Evolutionary conservation across 2,888 invertebrate species (phyloP).

Genomic region (Diogma glabrata): DNA sequence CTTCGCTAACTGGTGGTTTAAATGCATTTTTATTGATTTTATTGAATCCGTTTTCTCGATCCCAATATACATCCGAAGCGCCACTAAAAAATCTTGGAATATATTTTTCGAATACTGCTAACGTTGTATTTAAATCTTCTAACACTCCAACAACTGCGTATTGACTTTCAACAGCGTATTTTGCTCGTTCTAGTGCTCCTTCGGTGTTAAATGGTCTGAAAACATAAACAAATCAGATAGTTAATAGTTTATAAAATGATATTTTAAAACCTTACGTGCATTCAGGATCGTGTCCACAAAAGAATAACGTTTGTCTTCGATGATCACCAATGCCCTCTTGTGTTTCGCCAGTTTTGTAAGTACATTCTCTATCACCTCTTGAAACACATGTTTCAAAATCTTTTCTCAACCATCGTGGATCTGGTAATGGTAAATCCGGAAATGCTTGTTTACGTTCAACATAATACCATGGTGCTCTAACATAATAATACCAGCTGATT

Average conservation of each 20-base stretch:
- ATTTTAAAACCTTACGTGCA: constrained; percentile 58
- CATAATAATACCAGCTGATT: constrained; percentile 89
- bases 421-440: constrained; percentile 77
- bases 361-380: constrained; percentile 72
- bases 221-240: constrained; percentile 4
- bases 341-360: constrained; percentile 71
- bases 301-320: constrained; percentile 74
- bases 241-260: constrained; percentile 18
- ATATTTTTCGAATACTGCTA: constrained; percentile 75
- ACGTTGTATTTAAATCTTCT: constrained; percentile 75
- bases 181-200: constrained; percentile 73
- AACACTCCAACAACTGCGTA: constrained; percentile 83
- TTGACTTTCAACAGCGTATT: constrained; percentile 72
- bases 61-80: constrained; percentile 65
- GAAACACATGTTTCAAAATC: constrained; percentile 81
- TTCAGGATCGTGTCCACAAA: constrained; percentile 79
- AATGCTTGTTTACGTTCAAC: constrained; percentile 83
- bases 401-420: constrained; percentile 80
- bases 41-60: constrained; percentile 66
- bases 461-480: constrained; percentile 85
- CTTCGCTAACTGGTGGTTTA: constrained; percentile 77
- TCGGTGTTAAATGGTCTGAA: constrained; percentile 70
- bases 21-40: constrained; percentile 76
- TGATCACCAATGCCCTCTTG: constrained; percentile 84
- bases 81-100: constrained; percentile 75